A percentile compares a stretch with the other conserved stretches of the same genome.
phyloP scores from a whole-genome alignment of 2,888 invertebrate genomes.

The Cyclophora punctaria region DNA sequence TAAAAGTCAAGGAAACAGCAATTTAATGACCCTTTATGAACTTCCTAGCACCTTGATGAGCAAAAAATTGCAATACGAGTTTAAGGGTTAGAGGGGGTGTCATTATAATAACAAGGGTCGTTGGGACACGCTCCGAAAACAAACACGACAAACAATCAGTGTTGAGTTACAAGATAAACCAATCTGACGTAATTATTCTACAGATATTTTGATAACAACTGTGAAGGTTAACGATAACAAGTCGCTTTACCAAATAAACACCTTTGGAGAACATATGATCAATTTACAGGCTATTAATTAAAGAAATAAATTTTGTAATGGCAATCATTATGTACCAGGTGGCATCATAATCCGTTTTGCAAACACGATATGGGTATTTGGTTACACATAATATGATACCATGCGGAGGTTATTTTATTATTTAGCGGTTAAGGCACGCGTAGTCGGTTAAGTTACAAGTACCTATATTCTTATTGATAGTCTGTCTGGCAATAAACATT shows the following conservation, averaged over 20 bases:
- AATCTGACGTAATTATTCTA: not conserved
- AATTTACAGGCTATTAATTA: slow-evolving; percentile 5
- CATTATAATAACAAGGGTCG: too few species aligned
- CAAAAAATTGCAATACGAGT: slow-evolving; percentile 37
- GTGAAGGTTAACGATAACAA: slow-evolving; percentile 15
- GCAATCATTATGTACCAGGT: slow-evolving; percentile 14
- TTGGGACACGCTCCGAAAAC: too few species aligned
- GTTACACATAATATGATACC: slow-evolving; percentile 20
- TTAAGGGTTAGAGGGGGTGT: slow-evolving; percentile 2
- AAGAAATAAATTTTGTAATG: slow-evolving; percentile 7
- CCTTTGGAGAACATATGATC: not conserved
- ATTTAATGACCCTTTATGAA: slow-evolving; percentile 41
- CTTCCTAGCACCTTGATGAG: slow-evolving; percentile 49
- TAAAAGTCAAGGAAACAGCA: slow-evolving; percentile 26
- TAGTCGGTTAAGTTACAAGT: not conserved
- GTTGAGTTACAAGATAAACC: slow-evolving; percentile 6
- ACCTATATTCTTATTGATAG: too few species aligned
- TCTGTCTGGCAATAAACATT: too few species aligned
- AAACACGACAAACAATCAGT: too few species aligned
- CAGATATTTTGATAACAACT: slow-evolving; percentile 8
- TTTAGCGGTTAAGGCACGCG: slow-evolving; percentile 17
- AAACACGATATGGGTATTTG: slow-evolving; percentile 17
- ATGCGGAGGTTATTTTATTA: slow-evolving; percentile 14
- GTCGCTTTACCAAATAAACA: not conserved
- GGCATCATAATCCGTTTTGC: slow-evolving; percentile 19